Evolutionary conservation across 2,113 vertebrate species (phyloP).

Genomic region (Chitala chitala): DNA sequence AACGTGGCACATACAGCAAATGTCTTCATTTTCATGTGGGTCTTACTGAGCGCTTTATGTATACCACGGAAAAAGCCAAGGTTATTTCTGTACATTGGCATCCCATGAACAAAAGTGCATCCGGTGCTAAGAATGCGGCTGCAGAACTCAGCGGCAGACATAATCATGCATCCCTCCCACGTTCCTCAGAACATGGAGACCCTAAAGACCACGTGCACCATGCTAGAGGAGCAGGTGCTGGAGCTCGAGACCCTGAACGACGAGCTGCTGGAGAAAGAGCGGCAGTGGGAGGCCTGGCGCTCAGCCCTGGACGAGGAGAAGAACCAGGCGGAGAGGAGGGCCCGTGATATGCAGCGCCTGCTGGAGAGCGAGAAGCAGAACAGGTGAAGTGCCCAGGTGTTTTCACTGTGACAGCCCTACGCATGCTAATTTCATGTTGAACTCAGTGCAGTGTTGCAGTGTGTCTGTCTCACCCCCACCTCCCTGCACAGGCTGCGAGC

Average conservation of each 20-base stretch:
- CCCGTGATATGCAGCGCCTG: constrained; percentile 87
- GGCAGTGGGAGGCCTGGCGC: constrained; percentile 96
- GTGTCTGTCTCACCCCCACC: background rate
- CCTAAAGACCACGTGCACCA: constrained; percentile 96
- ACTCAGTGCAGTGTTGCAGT: too few relatives aligned
- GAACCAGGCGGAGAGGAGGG: constrained; percentile 87
- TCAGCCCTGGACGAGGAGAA: constrained; percentile 90
- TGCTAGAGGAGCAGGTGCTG: constrained; percentile 98
- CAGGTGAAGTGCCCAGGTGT: constrained; percentile 58
- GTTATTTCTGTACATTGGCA: too few relatives aligned
- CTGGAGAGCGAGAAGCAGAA: constrained; percentile 96
- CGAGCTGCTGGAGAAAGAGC: constrained; percentile 91
- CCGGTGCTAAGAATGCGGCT: background rate
- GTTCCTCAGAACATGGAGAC: constrained; percentile 91
- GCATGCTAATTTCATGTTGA: background rate
- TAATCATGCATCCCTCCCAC: background rate
- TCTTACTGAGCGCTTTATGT: too few relatives aligned
- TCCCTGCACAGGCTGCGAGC: constrained; percentile 72
- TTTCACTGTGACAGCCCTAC: background rate
- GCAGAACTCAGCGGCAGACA: background rate
- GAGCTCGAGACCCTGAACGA: constrained; percentile 95
- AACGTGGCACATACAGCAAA: too few relatives aligned
- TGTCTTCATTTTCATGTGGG: too few relatives aligned
- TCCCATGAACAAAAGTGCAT: too few relatives aligned
- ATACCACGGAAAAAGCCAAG: too few relatives aligned